Evolutionary conservation across 2,888 invertebrate genomes (phyloP).

Genomic region (Elgonia sp.): DNA sequence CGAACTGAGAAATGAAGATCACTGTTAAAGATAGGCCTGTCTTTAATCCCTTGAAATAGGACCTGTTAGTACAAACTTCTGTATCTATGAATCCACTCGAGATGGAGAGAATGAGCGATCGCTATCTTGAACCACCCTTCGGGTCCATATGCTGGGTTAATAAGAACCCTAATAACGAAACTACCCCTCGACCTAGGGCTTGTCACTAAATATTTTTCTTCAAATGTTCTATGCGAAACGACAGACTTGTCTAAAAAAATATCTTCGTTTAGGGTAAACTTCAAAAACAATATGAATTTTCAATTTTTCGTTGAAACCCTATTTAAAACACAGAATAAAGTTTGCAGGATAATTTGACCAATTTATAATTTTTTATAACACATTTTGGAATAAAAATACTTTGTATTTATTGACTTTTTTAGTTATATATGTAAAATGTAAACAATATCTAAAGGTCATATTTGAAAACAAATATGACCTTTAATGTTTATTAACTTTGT

Average conservation of each 20-base stretch:
- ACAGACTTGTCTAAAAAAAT: constrained; percentile 60
- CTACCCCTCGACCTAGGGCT: constrained; percentile 81
- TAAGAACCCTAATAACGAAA: constrained; percentile 85
- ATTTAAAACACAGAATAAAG: too few species aligned
- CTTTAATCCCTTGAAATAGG: constrained; percentile 86
- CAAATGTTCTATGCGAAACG: constrained; percentile 82
- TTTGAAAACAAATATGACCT: too few species aligned
- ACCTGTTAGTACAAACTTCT: constrained; percentile 85
- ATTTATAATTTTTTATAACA: too few species aligned
- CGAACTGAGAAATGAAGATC: constrained; percentile 78
- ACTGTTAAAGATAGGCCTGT: constrained; percentile 76
- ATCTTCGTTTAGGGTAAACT: too few species aligned
- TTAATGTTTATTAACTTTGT: too few species aligned
- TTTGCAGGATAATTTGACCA: too few species aligned
- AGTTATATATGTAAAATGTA: too few species aligned
- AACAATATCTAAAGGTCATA: too few species aligned
- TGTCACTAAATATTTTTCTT: constrained; percentile 86
- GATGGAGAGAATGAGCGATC: constrained; percentile 78
- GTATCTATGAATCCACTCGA: constrained; percentile 73
- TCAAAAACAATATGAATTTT: too few species aligned
- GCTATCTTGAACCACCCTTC: constrained; percentile 84
- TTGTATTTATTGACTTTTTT: too few species aligned
- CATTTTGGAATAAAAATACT: too few species aligned
- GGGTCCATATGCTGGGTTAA: constrained; percentile 86
- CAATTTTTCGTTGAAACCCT: too few species aligned